Conservation (phyloP, 2,888 invertebrate species). For the Euspilapteryx auroguttella region DNA sequence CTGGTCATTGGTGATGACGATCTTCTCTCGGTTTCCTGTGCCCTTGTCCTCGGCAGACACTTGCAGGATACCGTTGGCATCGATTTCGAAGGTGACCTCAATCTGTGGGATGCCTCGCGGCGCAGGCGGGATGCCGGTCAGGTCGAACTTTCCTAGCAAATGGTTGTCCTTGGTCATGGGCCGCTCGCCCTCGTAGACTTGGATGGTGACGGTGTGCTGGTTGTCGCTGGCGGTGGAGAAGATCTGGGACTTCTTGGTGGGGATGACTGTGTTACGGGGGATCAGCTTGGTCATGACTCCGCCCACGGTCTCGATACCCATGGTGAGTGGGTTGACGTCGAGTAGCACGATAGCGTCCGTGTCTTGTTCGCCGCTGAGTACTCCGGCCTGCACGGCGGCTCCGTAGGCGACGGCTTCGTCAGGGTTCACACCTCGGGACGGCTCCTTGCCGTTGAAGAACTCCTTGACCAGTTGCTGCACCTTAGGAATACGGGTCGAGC, state of each 20-base stretch:
- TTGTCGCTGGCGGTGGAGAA: conserved; percentile 99
- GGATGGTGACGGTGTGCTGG: conserved; percentile 98
- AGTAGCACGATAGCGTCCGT: conserved; percentile 95
- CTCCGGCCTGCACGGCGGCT: conserved; percentile 98
- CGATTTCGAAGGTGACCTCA: conserved; percentile 93
- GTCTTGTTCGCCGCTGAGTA: conserved; percentile 95
- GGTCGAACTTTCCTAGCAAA: conserved; percentile 95
- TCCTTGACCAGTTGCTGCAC: conserved; percentile 92
- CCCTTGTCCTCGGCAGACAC: conserved; percentile 99
- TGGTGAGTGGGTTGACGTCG: conserved; percentile 97
- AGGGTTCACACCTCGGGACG: conserved; percentile 96
- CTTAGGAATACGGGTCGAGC: conserved; percentile 98
- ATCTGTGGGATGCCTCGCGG: conserved; percentile 93
- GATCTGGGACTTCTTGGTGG: conserved; percentile 98
- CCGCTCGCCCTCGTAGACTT: conserved; percentile 98
- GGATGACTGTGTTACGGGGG: conserved; percentile 97
- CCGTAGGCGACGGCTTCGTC: conserved; percentile 99
- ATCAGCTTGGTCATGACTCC: conserved; percentile 99
- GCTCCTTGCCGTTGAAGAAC: conserved; percentile 98
- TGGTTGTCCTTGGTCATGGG: conserved; percentile 99
- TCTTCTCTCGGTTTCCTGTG: conserved; percentile 97
- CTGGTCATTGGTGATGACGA: conserved; percentile 98
- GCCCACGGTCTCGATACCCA: conserved; percentile 99
- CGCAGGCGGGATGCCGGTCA: conserved; percentile 95
- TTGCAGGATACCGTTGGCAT: conserved; percentile 92